These are phyloP conservation scores for Amphiprion ocellaris DNA, from an alignment of 2,113 vertebrate genomes.

Conservation along the genomic window DNA sequence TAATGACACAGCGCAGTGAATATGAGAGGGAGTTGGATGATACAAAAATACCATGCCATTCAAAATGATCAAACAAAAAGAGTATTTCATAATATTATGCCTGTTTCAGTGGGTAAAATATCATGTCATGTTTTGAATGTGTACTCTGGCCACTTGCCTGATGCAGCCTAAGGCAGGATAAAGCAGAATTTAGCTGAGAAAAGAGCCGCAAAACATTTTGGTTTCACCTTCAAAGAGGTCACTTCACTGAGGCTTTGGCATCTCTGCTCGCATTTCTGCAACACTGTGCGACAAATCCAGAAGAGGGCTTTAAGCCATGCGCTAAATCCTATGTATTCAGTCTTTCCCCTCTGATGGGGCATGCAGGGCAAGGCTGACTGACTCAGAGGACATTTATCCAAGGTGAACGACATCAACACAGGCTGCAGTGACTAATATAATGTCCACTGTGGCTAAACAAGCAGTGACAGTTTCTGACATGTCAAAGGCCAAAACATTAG, in stretches of 20 bases:
- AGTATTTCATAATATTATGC: background rate
- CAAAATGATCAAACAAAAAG: background rate
- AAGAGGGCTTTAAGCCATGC: slow-evolving; percentile 62
- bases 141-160: slow-evolving; percentile 14
- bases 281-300: slow-evolving; percentile 68
- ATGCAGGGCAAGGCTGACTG: slow-evolving; percentile 59
- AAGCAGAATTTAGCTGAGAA: slow-evolving; percentile 42
- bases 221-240: slow-evolving; percentile 74
- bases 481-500: slow-evolving; percentile 54
- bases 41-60: background rate
- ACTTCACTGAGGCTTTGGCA: slow-evolving; percentile 57
- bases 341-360: slow-evolving; percentile 71
- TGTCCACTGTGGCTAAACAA: slow-evolving; percentile 43
- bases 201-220: slow-evolving; percentile 48
- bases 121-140: slow-evolving; percentile 11
- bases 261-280: slow-evolving; percentile 50
- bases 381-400: slow-evolving; percentile 63
- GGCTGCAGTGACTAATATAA: slow-evolving; percentile 36
- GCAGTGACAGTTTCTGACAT: slow-evolving; percentile 36
- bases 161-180: slow-evolving; percentile 23
- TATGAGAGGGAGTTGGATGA: background rate
- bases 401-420: slow-evolving; percentile 63
- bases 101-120: background rate
- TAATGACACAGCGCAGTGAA: slow-evolving; percentile 39
- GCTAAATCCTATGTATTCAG: slow-evolving; percentile 77